Base-by-base conservation (phyloP, 1,140 invertebrate genomes). In the Drosophila nebulosa region DNA sequence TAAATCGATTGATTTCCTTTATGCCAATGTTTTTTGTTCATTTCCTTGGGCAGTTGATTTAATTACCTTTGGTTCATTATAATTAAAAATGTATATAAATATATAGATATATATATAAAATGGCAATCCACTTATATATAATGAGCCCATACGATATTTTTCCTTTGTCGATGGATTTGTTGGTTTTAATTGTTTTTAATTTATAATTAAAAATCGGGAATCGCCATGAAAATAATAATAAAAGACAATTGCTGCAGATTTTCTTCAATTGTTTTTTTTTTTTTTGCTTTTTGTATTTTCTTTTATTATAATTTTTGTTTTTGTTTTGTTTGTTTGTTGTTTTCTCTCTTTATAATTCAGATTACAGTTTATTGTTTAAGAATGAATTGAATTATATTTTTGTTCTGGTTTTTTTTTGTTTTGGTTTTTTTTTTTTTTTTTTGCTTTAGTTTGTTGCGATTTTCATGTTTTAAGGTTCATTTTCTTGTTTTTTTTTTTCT, bases 341-440 rank as follows among this genome's bases (percentile, higher is more conserved):
- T 61, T 62, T 64, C n/a, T 57, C 51, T 74, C 78, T 81, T 77
- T 89, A 90, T 90, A 90, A 90, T 90, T 90, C 86, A 90, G 86
- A 90, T 88, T 90, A 90, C 81, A 90, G 67, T 90, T 88, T 88
- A 88, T 88, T 90, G 70, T 90, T 46, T 90, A 90, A 90, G 86
- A 90, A 90, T 90, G 86, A 86, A 90, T 90, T 90, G 86, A 90
- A 90, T 90, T 88, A 89, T 71, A 42, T 88, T 76, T 26, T 64
- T n/a, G n/a, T n/a, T 51, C 26, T 64, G 67, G 66, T 74, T 69
- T 71, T 70, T 74, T 69, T 71, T 70, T 64, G 30, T 56, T 56
- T 65, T 65, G 50, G n/a, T n/a, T n/a, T 24, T 64, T 64, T 62
- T 36, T 64, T 72, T 39, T 55, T 42, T 50, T 26, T 24, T 30